These are phyloP conservation scores for Ophioninae sp. DNA, from an alignment of 2,888 invertebrate species.

Conservation along the genomic window DNA sequence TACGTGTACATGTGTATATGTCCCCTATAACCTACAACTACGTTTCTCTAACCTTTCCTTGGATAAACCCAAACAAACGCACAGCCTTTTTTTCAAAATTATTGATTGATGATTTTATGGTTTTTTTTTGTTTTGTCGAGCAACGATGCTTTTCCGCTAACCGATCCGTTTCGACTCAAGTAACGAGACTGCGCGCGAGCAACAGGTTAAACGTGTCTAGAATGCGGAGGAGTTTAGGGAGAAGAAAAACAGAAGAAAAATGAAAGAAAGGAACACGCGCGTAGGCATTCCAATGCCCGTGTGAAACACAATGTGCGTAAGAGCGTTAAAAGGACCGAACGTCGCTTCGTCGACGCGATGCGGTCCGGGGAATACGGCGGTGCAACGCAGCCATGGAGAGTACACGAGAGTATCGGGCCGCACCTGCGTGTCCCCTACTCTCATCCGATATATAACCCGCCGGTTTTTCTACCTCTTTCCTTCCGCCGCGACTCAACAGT, in stretches of 20 bases:
- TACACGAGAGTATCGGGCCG: slow-evolving; percentile 63
- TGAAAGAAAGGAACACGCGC: slow-evolving; percentile 41
- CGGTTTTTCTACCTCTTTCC: slow-evolving; percentile 61
- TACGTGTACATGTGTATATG: not conserved
- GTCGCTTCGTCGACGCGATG: slow-evolving; percentile 70
- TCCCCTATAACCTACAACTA: not conserved
- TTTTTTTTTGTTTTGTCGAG: not conserved
- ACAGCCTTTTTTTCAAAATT: too few relatives aligned
- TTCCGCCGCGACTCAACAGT: slow-evolving; percentile 40
- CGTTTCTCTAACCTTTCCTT: not conserved
- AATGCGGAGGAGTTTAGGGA: slow-evolving; percentile 44
- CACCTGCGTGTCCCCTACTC: slow-evolving; percentile 71
- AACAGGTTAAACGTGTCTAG: slow-evolving; percentile 52
- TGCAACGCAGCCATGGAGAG: slow-evolving; percentile 34
- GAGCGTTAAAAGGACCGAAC: slow-evolving; percentile 62
- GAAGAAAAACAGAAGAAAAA: slow-evolving; percentile 9
- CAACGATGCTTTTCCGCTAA: slow-evolving; percentile 1
- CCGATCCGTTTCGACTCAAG: slow-evolving; percentile 31
- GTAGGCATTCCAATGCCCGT: slow-evolving; percentile 58
- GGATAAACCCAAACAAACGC: not conserved
- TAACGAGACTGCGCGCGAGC: slow-evolving; percentile 39
- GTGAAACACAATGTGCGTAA: slow-evolving; percentile 20
- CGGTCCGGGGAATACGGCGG: slow-evolving; percentile 63
- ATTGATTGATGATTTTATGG: too few relatives aligned
- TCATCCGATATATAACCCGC: slow-evolving; percentile 48